Evolutionary conservation across 2,888 invertebrate genomes (phyloP).

Genomic region (Plusia festucae): DNA sequence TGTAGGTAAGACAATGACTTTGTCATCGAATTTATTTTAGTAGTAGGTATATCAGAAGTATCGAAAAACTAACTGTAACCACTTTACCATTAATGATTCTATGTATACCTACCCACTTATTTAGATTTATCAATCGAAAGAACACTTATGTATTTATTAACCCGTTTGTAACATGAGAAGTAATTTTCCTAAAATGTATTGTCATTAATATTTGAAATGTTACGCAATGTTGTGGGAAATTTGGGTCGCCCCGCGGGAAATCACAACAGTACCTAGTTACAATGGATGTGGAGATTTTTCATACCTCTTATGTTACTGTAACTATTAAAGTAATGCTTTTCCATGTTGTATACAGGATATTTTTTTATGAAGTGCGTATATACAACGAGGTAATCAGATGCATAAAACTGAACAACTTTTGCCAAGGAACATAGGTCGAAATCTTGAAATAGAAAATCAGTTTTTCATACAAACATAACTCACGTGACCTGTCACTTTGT

Average conservation of each 20-base stretch:
- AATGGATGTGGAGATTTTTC: conserved; percentile 36
- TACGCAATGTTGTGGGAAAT: conserved; percentile 40
- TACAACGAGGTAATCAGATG: too few species aligned
- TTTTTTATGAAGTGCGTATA: too few species aligned
- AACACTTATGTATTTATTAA: conserved; percentile 31
- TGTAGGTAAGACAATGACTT: too few species aligned
- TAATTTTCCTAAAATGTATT: conserved; percentile 46
- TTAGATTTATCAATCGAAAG: conserved; percentile 18
- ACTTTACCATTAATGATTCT: not conserved
- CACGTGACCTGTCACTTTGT: too few species aligned
- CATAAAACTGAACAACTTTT: too few species aligned
- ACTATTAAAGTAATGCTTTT: conserved; percentile 5
- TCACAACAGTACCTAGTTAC: conserved; percentile 39
- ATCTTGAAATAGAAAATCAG: too few species aligned
- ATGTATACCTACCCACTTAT: not conserved
- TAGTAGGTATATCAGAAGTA: not conserved
- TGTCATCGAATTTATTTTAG: too few species aligned
- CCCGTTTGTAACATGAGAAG: conserved; percentile 34
- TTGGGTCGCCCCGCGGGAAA: conserved; percentile 46
- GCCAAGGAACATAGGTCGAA: too few species aligned
- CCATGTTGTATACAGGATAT: too few species aligned
- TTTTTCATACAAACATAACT: too few species aligned
- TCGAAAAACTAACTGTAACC: too few species aligned
- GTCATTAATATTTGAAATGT: conserved; percentile 51
- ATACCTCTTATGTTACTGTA: conserved; percentile 17